These are phyloP conservation scores for Parauchenoglanis punctatus DNA, from an alignment of 2,797 vertebrate species.

Conservation along the genomic window DNA sequence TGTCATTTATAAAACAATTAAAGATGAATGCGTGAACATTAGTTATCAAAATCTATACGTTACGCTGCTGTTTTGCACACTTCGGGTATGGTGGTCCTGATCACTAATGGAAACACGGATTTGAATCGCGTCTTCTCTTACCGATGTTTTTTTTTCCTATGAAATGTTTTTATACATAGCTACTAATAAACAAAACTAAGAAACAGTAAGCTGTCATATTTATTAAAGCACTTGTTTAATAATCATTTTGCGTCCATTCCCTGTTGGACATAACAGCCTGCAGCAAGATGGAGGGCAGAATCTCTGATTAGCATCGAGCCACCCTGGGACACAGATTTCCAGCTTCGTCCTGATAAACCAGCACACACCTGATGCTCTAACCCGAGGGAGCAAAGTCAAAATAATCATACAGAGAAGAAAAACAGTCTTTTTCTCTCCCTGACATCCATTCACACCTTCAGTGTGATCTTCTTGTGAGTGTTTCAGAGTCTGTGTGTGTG, in stretches of 20 bases:
- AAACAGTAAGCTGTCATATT: not conserved
- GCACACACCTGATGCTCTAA: slow-evolving; percentile 25
- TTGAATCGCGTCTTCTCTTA: not conserved
- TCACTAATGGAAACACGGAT: no score
- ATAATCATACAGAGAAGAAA: not conserved
- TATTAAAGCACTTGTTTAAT: slow-evolving; percentile 7
- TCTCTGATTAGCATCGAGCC: slow-evolving; percentile 44
- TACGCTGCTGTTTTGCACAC: not conserved
- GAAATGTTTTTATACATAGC: not conserved
- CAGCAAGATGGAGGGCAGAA: slow-evolving; percentile 19
- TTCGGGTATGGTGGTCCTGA: not conserved
- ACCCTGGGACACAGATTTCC: slow-evolving; percentile 15
- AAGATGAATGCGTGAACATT: not conserved
- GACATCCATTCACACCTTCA: not conserved
- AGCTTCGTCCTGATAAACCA: slow-evolving; percentile 42
- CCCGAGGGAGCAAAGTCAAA: not conserved
- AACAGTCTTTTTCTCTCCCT: not conserved
- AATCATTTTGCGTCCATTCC: slow-evolving; percentile 17
- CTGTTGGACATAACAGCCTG: slow-evolving; percentile 23
- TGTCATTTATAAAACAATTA: not conserved
- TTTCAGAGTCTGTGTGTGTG: slow-evolving; percentile 56
- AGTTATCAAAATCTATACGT: not conserved
- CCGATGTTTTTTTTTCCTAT: not conserved
- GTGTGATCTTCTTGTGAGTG: slow-evolving; percentile 50
- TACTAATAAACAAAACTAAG: not conserved